phyloP scores from a whole-genome alignment of 2,888 invertebrate genomes.

The Drosophila antonietae region DNA sequence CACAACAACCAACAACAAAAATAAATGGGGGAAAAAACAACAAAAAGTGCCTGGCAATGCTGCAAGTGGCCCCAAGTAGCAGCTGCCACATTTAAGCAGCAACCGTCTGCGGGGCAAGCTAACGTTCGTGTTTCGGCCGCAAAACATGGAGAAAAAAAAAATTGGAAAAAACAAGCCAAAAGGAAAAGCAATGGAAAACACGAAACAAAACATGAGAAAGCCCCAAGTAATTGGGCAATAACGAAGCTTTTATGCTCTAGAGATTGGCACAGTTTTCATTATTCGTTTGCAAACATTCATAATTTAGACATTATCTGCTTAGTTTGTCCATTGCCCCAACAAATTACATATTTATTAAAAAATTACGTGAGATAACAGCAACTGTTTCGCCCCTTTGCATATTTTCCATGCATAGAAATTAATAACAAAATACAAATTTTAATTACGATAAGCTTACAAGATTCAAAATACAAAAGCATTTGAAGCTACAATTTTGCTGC shows the following conservation, averaged over 20 bases:
- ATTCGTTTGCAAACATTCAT: slow-evolving; percentile 26
- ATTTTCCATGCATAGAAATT: neutral
- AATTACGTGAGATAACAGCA: neutral
- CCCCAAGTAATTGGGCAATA: slow-evolving; percentile 53
- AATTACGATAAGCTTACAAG: neutral
- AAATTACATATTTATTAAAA: slow-evolving; percentile 20
- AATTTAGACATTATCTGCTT: slow-evolving; percentile 22
- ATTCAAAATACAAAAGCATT: neutral
- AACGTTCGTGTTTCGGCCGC: slow-evolving; percentile 26
- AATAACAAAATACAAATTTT: neutral
- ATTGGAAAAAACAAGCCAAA: slow-evolving; percentile 32
- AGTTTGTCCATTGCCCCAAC: neutral
- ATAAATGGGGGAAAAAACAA: neutral
- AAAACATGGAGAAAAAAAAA: slow-evolving; percentile 41
- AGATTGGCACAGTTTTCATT: slow-evolving; percentile 35
- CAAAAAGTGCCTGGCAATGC: slow-evolving; percentile 34
- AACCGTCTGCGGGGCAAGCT: slow-evolving; percentile 9
- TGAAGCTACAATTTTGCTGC: too few relatives aligned
- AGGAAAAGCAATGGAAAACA: slow-evolving; percentile 11
- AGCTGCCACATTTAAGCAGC: slow-evolving; percentile 69
- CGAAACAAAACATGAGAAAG: slow-evolving; percentile 32
- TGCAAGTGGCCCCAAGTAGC: slow-evolving; percentile 70
- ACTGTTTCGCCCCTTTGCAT: neutral
- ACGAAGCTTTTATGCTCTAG: slow-evolving; percentile 58
- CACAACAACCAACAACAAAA: neutral